Conservation (phyloP, 1,140 invertebrate species). For the Steinernema feltiae region DNA sequence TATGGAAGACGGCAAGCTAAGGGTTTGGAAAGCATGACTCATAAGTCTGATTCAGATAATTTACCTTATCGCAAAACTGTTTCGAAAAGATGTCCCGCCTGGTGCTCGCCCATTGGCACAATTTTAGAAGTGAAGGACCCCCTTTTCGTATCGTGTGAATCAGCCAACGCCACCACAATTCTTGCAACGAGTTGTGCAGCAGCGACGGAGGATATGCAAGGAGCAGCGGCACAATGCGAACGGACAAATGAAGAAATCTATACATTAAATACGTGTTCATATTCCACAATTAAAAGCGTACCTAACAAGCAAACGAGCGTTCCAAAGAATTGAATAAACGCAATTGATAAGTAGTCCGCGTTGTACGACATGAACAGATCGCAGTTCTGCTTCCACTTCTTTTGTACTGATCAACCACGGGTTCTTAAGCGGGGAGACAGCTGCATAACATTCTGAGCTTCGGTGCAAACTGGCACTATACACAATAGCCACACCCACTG, state of each 20-base stretch:
- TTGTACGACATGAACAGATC: no score
- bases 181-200: background rate
- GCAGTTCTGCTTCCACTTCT: no score
- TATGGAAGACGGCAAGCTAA: conserved; percentile 59
- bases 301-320: background rate
- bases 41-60: background rate
- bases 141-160: background rate
- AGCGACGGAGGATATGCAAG: background rate
- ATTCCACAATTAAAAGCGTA: no score
- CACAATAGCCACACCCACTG: background rate
- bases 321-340: conserved; percentile 3
- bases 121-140: conserved; percentile 58
- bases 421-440: background rate
- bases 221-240: background rate
- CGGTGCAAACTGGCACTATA: background rate
- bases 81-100: conserved; percentile 60
- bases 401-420: background rate
- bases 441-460: background rate
- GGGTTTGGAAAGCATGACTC: background rate
- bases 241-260: background rate
- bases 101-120: conserved; percentile 63
- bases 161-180: background rate
- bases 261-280: background rate
- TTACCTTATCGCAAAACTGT: conserved; percentile 58
- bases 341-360: no score